phyloP scores from a whole-genome alignment of 2,888 invertebrate genomes.

The Drosophila nr. perissopoda region DNA sequence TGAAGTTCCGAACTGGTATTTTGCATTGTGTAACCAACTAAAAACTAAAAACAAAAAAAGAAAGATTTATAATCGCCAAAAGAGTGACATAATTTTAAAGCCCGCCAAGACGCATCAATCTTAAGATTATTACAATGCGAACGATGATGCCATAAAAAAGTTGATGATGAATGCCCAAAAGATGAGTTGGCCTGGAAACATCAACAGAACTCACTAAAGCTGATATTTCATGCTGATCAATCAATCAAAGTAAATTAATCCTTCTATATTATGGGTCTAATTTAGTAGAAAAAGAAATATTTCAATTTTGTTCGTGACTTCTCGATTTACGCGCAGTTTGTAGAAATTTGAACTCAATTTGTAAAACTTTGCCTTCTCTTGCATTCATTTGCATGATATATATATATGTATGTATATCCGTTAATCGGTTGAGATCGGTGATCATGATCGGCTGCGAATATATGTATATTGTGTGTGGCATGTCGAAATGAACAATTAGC shows the following conservation, averaged over 20 bases:
- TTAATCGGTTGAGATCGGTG: neutral
- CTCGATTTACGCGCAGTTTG: neutral
- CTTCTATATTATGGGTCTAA: too few species aligned
- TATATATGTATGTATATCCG: neutral
- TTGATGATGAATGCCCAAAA: too few species aligned
- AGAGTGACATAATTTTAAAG: constrained; percentile 45
- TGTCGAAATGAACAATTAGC: neutral
- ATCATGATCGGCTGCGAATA: neutral
- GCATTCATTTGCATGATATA: neutral
- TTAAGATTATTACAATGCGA: constrained; percentile 39
- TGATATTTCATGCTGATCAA: too few species aligned
- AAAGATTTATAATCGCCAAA: constrained; percentile 16
- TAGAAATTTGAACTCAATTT: neutral
- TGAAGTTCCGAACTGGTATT: constrained; percentile 18
- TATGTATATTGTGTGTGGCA: neutral
- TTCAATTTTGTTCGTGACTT: neutral
- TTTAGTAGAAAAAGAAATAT: neutral
- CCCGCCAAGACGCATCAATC: constrained; percentile 35
- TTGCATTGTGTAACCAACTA: constrained; percentile 34
- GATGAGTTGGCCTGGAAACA: neutral
- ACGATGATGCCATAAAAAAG: constrained; percentile 3
- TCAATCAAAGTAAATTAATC: too few species aligned
- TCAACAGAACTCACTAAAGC: neutral
- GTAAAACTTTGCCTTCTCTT: neutral
- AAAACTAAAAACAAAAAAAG: neutral